A percentile compares a stretch with the other conserved stretches of the same genome.
phyloP scores from a whole-genome alignment of 2,797 vertebrate genomes.

The Malacoraja senta region DNA sequence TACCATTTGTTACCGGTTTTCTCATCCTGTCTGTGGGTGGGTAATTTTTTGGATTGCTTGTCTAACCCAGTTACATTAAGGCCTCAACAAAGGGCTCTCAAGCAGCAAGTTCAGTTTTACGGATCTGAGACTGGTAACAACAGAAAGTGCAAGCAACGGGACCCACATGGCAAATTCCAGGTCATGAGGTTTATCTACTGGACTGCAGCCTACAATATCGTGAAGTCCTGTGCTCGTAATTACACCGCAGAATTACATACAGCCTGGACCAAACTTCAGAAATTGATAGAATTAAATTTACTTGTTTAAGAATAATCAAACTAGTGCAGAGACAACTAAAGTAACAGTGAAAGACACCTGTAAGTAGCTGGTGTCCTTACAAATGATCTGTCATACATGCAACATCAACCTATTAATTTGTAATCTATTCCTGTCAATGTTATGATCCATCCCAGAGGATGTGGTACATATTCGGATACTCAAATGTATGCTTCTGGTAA shows the following conservation, averaged over 20 bases:
- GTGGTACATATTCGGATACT: background rate
- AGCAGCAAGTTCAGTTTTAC: too few species aligned
- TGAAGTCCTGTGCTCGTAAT: background rate
- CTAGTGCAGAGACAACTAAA: slow-evolving; percentile 9
- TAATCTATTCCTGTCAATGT: slow-evolving; percentile 33
- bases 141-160: too few species aligned
- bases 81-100: too few species aligned
- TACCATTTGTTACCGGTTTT: too few species aligned
- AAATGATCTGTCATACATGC: slow-evolving; percentile 33
- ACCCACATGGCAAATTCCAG: too few species aligned
- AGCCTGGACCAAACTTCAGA: background rate
- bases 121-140: too few species aligned
- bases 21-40: too few species aligned
- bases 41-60: too few species aligned
- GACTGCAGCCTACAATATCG: background rate
- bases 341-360: slow-evolving; percentile 2
- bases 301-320: slow-evolving; percentile 21
- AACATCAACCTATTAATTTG: slow-evolving; percentile 34
- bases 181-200: background rate
- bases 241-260: background rate
- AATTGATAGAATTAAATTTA: background rate
- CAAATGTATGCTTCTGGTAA: slow-evolving; percentile 33
- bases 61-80: too few species aligned
- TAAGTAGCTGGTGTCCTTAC: slow-evolving; percentile 30
- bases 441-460: slow-evolving; percentile 28